These are phyloP conservation scores for Saguinus imperator DNA, from an alignment of 2,113 vertebrate genomes.

Conservation along the genomic window DNA sequence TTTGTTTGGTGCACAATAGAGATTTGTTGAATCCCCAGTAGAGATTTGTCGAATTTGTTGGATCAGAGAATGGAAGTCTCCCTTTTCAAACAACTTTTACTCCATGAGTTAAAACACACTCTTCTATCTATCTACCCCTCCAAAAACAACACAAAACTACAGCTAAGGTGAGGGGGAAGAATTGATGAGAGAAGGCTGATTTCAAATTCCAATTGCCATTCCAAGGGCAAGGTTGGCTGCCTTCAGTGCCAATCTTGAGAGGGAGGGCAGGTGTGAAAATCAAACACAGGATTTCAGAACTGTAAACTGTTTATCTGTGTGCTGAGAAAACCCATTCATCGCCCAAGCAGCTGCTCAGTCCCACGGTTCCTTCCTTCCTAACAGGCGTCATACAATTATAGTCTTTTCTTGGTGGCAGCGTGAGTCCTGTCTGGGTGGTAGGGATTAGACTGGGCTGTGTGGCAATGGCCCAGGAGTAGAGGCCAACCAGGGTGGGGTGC, in stretches of 20 bases:
- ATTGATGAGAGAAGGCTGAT: background rate
- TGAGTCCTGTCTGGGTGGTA: constrained; percentile 64
- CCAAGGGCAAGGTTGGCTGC: background rate
- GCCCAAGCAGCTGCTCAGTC: background rate
- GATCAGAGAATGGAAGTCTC: background rate
- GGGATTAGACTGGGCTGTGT: constrained; percentile 60
- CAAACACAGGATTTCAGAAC: constrained; percentile 65
- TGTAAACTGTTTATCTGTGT: constrained; percentile 63
- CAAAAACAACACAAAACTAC: background rate
- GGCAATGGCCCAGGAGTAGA: constrained; percentile 68
- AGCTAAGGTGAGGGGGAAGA: rapidly evolving
- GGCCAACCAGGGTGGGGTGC: constrained; percentile 76
- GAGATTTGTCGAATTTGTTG: too few species aligned
- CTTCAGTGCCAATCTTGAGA: background rate
- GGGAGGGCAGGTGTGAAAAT: constrained; percentile 33
- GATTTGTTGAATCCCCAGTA: background rate
- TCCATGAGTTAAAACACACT: background rate
- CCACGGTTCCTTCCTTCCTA: constrained; percentile 58
- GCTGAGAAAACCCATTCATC: constrained; percentile 31
- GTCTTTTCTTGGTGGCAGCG: constrained; percentile 8
- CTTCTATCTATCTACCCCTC: background rate
- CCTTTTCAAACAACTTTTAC: background rate
- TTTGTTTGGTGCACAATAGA: background rate
- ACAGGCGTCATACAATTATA: constrained; percentile 38
- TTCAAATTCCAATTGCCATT: background rate